Evolutionary conservation across 2,113 vertebrate species (phyloP).

Genomic region (Athene noctua): DNA sequence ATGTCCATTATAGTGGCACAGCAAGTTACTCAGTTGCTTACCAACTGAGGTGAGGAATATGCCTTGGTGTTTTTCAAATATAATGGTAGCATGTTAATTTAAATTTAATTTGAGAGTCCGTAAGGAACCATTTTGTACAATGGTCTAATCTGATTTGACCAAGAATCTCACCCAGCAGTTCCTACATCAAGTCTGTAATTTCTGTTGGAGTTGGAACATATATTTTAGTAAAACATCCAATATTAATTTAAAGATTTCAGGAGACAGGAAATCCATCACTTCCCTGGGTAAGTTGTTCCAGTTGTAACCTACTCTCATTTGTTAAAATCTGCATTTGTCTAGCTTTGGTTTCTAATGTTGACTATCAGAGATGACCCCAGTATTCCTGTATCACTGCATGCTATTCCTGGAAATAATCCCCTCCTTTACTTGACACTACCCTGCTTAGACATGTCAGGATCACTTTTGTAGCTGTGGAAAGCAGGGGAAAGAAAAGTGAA

Average conservation of each 20-base stretch:
- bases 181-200: neutral
- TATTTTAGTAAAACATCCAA: constrained; percentile 16
- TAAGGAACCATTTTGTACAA: neutral
- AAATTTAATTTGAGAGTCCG: neutral
- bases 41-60: neutral
- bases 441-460: neutral
- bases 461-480: neutral
- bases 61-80: neutral
- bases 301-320: constrained; percentile 8
- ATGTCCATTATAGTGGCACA: neutral
- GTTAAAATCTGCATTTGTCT: constrained; percentile 13
- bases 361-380: neutral
- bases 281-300: neutral
- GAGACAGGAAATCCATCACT: constrained; percentile 38
- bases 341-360: neutral
- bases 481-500: neutral
- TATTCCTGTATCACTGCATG: neutral
- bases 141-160: neutral
- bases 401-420: neutral
- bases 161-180: neutral
- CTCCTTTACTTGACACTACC: neutral
- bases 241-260: constrained; percentile 26
- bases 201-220: neutral
- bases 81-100: neutral
- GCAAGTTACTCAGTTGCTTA: neutral